Evolutionary conservation across 2,888 invertebrate species (phyloP).

Genomic region (Spialia ferax): DNA sequence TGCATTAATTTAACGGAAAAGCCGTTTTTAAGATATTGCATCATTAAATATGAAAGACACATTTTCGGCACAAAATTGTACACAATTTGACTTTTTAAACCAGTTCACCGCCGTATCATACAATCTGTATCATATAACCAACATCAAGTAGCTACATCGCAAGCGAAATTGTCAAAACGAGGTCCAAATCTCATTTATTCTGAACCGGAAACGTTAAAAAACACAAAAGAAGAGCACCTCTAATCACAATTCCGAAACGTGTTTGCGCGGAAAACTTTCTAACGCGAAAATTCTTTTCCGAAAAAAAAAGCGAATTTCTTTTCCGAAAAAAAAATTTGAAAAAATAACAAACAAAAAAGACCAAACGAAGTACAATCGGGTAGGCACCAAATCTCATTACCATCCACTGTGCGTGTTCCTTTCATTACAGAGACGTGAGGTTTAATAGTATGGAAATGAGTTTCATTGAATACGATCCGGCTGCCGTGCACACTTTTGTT

Average conservation of each 20-base stretch:
- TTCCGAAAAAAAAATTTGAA: background rate
- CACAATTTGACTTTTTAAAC: too few species aligned
- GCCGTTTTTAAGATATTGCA: too few species aligned
- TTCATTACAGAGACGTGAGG: conserved; percentile 46
- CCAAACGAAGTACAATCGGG: conserved; percentile 34
- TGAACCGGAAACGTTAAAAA: conserved; percentile 2
- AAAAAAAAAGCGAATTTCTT: conserved; percentile 7
- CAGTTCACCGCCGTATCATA: too few species aligned
- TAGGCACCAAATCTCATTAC: conserved; percentile 47
- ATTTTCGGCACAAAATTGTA: too few species aligned
- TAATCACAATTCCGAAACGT: conserved; percentile 29
- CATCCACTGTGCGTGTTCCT: conserved; percentile 46
- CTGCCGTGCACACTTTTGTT: conserved; percentile 59
- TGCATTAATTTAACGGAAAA: too few species aligned
- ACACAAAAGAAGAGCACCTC: conserved; percentile 15
- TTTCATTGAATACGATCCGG: conserved; percentile 57
- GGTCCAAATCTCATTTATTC: background rate
- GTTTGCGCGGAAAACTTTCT: conserved; percentile 31
- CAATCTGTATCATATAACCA: background rate
- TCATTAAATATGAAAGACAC: too few species aligned
- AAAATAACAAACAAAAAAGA: conserved; percentile 26
- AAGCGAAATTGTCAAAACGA: background rate
- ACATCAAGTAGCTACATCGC: background rate
- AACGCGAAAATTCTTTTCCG: conserved; percentile 19
- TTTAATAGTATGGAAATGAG: conserved; percentile 55